Conservation (phyloP, 2,888 invertebrate species). For the Tetragonula carbonaria region DNA sequence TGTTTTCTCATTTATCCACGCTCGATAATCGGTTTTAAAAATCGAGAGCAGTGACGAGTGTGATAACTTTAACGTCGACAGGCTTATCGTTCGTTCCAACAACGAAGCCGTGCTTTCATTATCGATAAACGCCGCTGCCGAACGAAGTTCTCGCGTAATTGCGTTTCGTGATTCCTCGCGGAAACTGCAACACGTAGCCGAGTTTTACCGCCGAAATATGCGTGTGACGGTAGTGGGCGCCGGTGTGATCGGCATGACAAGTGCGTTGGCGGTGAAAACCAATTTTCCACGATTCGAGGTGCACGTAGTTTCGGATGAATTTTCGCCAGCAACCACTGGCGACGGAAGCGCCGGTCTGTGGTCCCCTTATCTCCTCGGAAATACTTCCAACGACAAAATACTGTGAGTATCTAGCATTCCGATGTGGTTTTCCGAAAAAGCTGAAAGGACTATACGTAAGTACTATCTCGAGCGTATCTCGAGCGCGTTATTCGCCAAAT, state of each 20-base stretch:
- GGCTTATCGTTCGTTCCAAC: conserved; percentile 26
- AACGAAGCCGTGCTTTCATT: background rate
- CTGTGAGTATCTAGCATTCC: conserved; percentile 81
- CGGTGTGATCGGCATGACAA: conserved; percentile 90
- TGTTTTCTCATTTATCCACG: background rate
- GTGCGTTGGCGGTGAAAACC: conserved; percentile 89
- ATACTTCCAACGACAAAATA: conserved; percentile 85
- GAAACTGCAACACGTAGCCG: too few species aligned
- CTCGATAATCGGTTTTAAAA: background rate
- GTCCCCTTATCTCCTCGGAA: conserved; percentile 88
- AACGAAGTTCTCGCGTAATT: background rate
- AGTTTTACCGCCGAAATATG: conserved; percentile 61
- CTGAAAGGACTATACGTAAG: too few species aligned
- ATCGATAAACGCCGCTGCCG: background rate
- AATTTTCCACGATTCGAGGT: conserved; percentile 85
- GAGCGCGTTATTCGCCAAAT: background rate
- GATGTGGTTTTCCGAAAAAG: background rate
- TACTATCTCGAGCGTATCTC: background rate
- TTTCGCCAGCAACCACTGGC: conserved; percentile 90
- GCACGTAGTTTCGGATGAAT: conserved; percentile 88
- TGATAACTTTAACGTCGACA: background rate
- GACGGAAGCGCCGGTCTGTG: conserved; percentile 92
- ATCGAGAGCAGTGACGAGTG: too few species aligned
- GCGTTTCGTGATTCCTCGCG: background rate
- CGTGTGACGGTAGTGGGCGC: conserved; percentile 90